A percentile compares a stretch with the other conserved stretches of the same genome.
phyloP scores from a whole-genome alignment of 2,888 invertebrate genomes.

The Zeuzera pyrina region DNA sequence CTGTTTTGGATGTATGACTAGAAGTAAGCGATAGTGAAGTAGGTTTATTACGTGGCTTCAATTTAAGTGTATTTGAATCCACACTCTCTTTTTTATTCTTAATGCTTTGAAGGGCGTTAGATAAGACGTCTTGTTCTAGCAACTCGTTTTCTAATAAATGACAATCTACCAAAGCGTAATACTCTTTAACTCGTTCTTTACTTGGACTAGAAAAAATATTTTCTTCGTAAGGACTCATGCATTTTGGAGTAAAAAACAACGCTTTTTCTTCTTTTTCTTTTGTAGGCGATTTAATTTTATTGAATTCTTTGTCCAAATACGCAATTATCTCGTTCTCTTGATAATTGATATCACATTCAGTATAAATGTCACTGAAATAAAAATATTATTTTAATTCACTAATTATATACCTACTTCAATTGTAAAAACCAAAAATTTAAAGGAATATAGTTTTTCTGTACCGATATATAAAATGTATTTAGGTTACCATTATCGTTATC shows the following conservation, averaged over 20 bases:
- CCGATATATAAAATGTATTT: too few relatives aligned
- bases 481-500: too few relatives aligned
- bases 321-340: slow-evolving; percentile 63
- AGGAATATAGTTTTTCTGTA: too few relatives aligned
- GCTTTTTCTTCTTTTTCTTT: slow-evolving; percentile 51
- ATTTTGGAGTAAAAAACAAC: slow-evolving; percentile 60
- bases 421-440: too few relatives aligned
- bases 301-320: slow-evolving; percentile 45
- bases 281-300: slow-evolving; percentile 21
- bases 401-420: too few relatives aligned
- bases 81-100: slow-evolving; percentile 44
- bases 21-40: slow-evolving; percentile 50
- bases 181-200: slow-evolving; percentile 53
- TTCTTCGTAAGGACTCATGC: slow-evolving; percentile 46
- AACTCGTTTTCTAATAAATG: slow-evolving; percentile 63
- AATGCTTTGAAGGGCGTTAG: slow-evolving; percentile 63
- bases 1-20: slow-evolving; percentile 52
- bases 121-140: slow-evolving; percentile 66
- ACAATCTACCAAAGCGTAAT: slow-evolving; percentile 51
- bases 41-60: slow-evolving; percentile 35
- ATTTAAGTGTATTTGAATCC: slow-evolving; percentile 28
- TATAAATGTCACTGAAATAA: slow-evolving; percentile 62
- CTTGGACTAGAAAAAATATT: slow-evolving; percentile 47
- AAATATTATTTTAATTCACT: slow-evolving; percentile 1
- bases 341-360: slow-evolving; percentile 58